A percentile compares a stretch with the other conserved stretches of the same genome.
These are phyloP conservation scores for Speoplatyrhinus poulsoni DNA, from an alignment of 2,113 vertebrate genomes.

Conservation along the genomic window DNA sequence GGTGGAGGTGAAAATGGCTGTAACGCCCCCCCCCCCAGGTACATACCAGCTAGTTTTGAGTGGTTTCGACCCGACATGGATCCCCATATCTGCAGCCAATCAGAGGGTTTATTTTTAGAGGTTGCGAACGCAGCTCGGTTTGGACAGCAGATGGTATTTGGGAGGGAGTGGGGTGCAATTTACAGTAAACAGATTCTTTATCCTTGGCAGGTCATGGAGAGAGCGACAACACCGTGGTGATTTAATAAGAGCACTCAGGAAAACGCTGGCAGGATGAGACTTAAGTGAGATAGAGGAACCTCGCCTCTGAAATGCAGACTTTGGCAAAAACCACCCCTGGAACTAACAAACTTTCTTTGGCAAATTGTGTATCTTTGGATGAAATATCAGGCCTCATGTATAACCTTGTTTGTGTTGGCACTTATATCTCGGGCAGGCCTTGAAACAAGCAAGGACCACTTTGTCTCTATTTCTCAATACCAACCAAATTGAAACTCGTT, in stretches of 20 bases:
- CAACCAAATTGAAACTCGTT: too few species aligned
- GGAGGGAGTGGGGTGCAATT: constrained; percentile 81
- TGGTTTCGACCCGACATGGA: constrained; percentile 51
- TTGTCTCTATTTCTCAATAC: too few species aligned
- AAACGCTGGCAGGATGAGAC: constrained; percentile 58
- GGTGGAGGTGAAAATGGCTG: constrained; percentile 35
- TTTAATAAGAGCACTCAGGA: constrained; percentile 74
- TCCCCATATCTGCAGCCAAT: constrained; percentile 57
- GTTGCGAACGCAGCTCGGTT: constrained; percentile 57
- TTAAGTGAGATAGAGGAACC: constrained; percentile 48
- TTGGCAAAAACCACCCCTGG: constrained; percentile 7
- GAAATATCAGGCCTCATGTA: background rate
- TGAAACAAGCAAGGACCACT: too few species aligned
- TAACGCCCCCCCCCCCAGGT: constrained; percentile 32
- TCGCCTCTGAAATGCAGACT: constrained; percentile 26
- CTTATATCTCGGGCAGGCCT: background rate
- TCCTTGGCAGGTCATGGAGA: constrained; percentile 89
- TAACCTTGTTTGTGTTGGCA: background rate
- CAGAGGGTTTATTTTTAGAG: constrained; percentile 79
- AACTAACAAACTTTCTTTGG: background rate
- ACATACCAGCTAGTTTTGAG: constrained; percentile 30
- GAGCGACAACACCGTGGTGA: constrained; percentile 62
- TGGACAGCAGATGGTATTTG: constrained; percentile 86
- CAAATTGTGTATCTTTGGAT: background rate
- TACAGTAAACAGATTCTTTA: constrained; percentile 97